Percentiles rank a stretch among this genome's conserved stretches.
Evolutionary conservation across 2,888 invertebrate species (phyloP).

Genomic region (Conchocele bisecta): DNA sequence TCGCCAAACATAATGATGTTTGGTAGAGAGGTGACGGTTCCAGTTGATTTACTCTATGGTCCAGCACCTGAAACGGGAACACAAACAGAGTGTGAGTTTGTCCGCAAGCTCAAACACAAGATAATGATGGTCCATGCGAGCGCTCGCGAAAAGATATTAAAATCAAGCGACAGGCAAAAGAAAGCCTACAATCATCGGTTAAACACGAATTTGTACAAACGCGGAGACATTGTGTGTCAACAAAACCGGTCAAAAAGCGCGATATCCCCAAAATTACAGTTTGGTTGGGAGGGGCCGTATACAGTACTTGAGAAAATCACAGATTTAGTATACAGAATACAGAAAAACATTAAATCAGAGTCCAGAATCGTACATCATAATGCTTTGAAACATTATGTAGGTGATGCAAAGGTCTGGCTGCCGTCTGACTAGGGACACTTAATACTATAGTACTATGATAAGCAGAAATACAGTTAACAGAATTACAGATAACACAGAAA

Average conservation of each 20-base stretch:
- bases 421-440: too few relatives aligned
- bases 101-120: background rate
- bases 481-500: background rate
- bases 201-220: background rate
- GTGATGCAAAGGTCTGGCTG: too few relatives aligned
- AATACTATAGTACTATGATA: too few relatives aligned
- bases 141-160: background rate
- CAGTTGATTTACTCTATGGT: background rate
- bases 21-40: background rate
- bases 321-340: background rate
- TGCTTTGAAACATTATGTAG: background rate
- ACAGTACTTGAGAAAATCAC: background rate
- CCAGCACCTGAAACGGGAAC: constrained; percentile 7
- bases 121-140: background rate
- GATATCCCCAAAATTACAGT: constrained; percentile 1
- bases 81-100: background rate
- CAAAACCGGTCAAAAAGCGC: background rate
- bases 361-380: background rate
- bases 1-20: constrained; percentile 1
- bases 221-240: background rate
- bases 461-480: background rate
- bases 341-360: background rate
- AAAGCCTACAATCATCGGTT: background rate
- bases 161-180: constrained; percentile 6
- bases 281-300: constrained; percentile 2